phyloP scores from a whole-genome alignment of 2,113 vertebrate genomes.

The Taurulus bubalis region DNA sequence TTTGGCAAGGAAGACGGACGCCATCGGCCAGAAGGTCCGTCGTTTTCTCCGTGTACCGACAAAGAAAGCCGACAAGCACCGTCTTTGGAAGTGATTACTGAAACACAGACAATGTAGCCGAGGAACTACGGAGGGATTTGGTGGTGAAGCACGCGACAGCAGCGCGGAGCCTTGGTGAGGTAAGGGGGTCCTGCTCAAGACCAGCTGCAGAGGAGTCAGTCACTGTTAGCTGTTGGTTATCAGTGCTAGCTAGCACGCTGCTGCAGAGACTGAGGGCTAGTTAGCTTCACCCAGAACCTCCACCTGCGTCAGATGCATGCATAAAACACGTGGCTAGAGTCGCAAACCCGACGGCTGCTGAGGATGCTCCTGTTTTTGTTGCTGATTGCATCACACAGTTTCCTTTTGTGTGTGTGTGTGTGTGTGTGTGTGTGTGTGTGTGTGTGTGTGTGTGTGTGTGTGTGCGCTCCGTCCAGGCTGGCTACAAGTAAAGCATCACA shows the following conservation, averaged over 20 bases:
- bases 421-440: neutral
- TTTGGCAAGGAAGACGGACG: constrained; percentile 29
- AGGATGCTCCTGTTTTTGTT: neutral
- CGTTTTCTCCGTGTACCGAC: neutral
- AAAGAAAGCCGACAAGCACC: constrained; percentile 11
- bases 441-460: neutral
- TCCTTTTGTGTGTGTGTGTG: neutral
- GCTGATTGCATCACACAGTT: too few species aligned
- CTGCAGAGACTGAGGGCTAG: constrained; percentile 20
- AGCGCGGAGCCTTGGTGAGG: constrained; percentile 42
- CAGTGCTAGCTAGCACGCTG: constrained; percentile 52
- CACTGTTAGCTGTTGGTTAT: constrained; percentile 29
- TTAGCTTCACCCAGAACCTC: neutral
- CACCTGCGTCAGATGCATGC: neutral
- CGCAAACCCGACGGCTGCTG: neutral
- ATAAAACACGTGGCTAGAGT: constrained; percentile 27
- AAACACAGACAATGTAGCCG: constrained; percentile 12
- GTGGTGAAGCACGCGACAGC: neutral
- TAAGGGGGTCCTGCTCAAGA: constrained; percentile 33
- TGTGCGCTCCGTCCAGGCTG: neutral
- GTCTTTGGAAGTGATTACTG: neutral
- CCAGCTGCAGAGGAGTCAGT: constrained; percentile 23
- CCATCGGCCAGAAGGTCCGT: constrained; percentile 24
- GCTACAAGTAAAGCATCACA: neutral
- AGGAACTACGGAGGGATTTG: neutral